These are phyloP conservation scores for Anticlea derivata DNA, from an alignment of 2,888 invertebrate genomes.

Conservation along the genomic window DNA sequence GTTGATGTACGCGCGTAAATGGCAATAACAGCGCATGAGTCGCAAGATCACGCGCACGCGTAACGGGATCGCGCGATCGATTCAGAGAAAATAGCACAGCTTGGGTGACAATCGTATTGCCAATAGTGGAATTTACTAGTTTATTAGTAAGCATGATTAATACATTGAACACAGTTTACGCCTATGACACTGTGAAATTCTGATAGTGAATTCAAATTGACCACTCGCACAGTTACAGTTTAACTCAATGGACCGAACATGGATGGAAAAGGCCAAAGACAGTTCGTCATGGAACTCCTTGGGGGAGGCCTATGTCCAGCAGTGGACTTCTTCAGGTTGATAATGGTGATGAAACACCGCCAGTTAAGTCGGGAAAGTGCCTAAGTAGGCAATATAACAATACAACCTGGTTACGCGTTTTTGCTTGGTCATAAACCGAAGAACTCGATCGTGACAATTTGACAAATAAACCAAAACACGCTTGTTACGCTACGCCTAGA, in stretches of 20 bases:
- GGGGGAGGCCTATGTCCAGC: too few species aligned
- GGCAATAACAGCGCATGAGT: slow-evolving; percentile 33
- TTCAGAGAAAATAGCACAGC: slow-evolving; percentile 31
- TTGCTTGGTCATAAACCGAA: slow-evolving; percentile 29
- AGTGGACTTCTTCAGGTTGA: too few species aligned
- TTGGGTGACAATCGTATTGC: slow-evolving; percentile 10
- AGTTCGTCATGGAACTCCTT: too few species aligned
- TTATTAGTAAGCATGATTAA: too few species aligned
- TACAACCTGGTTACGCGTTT: slow-evolving; percentile 32
- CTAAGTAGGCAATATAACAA: slow-evolving; percentile 27
- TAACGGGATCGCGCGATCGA: slow-evolving; percentile 37
- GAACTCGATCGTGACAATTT: slow-evolving; percentile 35
- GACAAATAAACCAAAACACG: slow-evolving; percentile 29
- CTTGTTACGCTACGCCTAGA: slow-evolving; percentile 31
- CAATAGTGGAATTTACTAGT: slow-evolving; percentile 6
- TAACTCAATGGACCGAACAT: too few species aligned
- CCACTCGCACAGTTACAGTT: slow-evolving; percentile 22
- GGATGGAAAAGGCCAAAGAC: too few species aligned
- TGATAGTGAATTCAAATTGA: slow-evolving; percentile 14
- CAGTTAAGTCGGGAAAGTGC: slow-evolving; percentile 29
- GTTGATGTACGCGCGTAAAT: slow-evolving; percentile 35
- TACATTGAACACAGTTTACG: slow-evolving; percentile 5
- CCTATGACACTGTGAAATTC: slow-evolving; percentile 2
- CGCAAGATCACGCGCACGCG: slow-evolving; percentile 4
- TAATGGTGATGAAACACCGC: slow-evolving; percentile 22